A percentile compares a stretch with the other conserved stretches of the same genome.
Conservation (phyloP, 2,113 vertebrate species). For the Aplodontia rufa region DNA sequence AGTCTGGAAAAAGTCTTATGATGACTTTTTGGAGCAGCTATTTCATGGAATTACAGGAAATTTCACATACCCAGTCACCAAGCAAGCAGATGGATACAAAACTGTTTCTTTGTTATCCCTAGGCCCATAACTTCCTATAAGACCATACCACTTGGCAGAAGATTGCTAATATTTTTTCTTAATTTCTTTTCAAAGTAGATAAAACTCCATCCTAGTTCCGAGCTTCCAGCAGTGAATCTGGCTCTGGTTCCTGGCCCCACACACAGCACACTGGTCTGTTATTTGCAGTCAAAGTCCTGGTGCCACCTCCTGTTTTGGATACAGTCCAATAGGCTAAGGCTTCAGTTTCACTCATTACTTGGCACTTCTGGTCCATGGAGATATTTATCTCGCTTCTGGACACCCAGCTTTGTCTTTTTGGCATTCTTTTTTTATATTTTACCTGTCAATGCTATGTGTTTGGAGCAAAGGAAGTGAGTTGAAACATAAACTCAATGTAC, state of each 20-base stretch:
- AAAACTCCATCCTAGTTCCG: neutral
- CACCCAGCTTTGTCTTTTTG: conserved; percentile 7
- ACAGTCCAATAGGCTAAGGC: neutral
- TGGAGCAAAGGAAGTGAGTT: conserved; percentile 38
- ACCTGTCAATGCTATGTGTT: conserved; percentile 16
- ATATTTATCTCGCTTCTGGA: conserved; percentile 30
- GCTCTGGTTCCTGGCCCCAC: neutral
- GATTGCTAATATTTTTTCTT: neutral
- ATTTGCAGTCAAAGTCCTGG: neutral
- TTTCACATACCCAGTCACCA: neutral
- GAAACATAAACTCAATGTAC: conserved; percentile 38
- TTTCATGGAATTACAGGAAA: neutral
- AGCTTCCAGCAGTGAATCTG: neutral
- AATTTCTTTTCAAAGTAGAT: conserved; percentile 40
- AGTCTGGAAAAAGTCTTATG: neutral
- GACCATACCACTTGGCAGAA: neutral
- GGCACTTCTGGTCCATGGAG: conserved; percentile 1
- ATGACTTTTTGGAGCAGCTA: neutral
- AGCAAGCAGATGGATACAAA: neutral
- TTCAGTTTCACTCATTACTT: neutral
- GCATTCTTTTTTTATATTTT: conserved; percentile 48
- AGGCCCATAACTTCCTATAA: neutral
- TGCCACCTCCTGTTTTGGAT: neutral
- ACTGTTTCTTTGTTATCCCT: neutral
- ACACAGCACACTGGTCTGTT: neutral